Evolutionary conservation across 2,113 vertebrate species (phyloP).

Genomic region (Mustela nigripes): DNA sequence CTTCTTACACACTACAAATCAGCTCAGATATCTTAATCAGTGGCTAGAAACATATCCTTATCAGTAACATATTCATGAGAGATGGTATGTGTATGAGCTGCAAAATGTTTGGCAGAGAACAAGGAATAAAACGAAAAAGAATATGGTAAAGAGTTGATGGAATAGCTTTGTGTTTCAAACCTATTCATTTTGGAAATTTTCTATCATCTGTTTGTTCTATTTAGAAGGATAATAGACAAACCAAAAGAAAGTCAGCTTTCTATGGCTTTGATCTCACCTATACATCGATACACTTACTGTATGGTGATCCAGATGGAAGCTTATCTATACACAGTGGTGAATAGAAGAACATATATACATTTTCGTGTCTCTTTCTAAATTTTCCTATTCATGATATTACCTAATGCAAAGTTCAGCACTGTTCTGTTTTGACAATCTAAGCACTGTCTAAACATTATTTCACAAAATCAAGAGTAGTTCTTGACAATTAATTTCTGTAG

Average conservation of each 20-base stretch:
- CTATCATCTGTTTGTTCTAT: conserved; percentile 73
- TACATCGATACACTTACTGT: not conserved
- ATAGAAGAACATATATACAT: conserved; percentile 3
- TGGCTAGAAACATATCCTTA: conserved; percentile 83
- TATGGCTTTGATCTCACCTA: not conserved
- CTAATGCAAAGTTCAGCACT: conserved; percentile 78
- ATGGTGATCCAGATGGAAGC: conserved; percentile 30
- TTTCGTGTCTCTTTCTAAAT: conserved; percentile 62
- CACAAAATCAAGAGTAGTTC: conserved; percentile 85
- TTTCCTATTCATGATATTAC: conserved; percentile 70
- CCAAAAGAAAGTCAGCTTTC: conserved; percentile 57
- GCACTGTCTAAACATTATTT: conserved; percentile 84
- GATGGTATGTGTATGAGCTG: conserved; percentile 80
- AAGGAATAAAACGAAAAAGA: conserved; percentile 79
- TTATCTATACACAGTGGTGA: not conserved
- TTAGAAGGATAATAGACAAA: conserved; percentile 78
- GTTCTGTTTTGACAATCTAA: conserved; percentile 88
- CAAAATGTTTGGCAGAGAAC: conserved; percentile 83
- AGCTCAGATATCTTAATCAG: conserved; percentile 86
- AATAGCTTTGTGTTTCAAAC: conserved; percentile 79
- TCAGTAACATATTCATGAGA: conserved; percentile 83
- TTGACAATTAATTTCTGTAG: conserved; percentile 88
- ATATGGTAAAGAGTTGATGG: conserved; percentile 79
- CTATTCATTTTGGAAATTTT: conserved; percentile 80
- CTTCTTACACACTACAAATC: conserved; percentile 79